A percentile compares a stretch with the other conserved stretches of the same genome.
Conservation (phyloP, 1,140 invertebrate species). For the Lysiphlebus fabarum region DNA sequence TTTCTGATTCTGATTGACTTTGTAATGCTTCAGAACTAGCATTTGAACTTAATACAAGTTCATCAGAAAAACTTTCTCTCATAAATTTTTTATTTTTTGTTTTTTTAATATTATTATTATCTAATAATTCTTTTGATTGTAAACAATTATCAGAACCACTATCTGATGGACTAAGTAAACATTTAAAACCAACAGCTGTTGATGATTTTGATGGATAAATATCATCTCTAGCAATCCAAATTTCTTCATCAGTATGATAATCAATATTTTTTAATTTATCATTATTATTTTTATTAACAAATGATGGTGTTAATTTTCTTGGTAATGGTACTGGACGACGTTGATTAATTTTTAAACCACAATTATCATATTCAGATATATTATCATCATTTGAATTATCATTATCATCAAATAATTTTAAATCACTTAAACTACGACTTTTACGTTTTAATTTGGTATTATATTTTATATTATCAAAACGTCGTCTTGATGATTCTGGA, state of each 20-base stretch:
- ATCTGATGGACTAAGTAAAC: conserved; percentile 39
- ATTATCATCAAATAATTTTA: conserved; percentile 19
- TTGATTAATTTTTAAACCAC: conserved; percentile 4
- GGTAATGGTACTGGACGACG: conserved; percentile 21
- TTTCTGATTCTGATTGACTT: conserved; percentile 30
- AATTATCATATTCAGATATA: neutral
- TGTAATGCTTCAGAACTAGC: conserved; percentile 29
- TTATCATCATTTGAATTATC: neutral
- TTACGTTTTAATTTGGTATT: conserved; percentile 17
- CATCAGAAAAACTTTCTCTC: conserved; percentile 35
- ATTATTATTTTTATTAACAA: conserved; percentile 15
- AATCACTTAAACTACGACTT: conserved; percentile 28
- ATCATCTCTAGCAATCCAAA: conserved; percentile 9
- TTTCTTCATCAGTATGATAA: conserved; percentile 1
- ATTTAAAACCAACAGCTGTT: conserved; percentile 42
- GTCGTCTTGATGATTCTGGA: conserved; percentile 26
- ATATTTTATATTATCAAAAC: neutral
- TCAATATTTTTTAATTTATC: neutral
- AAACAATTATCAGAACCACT: conserved; percentile 44
- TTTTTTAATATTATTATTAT: conserved; percentile 13
- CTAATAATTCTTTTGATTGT: conserved; percentile 32
- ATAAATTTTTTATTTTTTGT: conserved; percentile 5
- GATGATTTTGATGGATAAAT: conserved; percentile 28
- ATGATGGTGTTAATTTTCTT: conserved; percentile 11
- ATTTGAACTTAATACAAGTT: conserved; percentile 37